Conservation (phyloP, 1,140 invertebrate species). For the Conus ventricosus region DNA sequence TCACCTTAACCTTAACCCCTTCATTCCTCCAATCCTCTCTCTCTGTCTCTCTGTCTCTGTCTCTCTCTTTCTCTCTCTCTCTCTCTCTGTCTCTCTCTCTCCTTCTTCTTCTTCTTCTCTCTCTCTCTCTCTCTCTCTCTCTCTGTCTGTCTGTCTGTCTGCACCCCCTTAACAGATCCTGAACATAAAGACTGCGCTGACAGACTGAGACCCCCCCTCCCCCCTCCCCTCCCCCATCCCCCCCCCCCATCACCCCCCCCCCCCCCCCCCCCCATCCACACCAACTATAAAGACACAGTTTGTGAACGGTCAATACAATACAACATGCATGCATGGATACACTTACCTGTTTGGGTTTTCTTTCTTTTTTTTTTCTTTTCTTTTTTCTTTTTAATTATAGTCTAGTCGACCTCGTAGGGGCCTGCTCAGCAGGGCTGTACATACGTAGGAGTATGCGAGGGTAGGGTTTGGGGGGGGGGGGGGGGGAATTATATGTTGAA, state of each 20-base stretch:
- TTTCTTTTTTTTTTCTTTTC: no score
- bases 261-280: no score
- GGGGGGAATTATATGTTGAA: no score
- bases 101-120: neutral
- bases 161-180: neutral
- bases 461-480: no score
- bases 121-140: constrained; percentile 6
- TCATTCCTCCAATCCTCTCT: neutral
- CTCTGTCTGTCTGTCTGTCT: neutral
- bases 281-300: neutral
- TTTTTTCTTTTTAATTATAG: no score
- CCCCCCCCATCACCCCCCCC: neutral
- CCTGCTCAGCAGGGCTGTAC: no score
- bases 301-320: no score
- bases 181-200: neutral
- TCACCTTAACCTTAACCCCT: no score
- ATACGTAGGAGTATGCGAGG: no score
- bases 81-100: neutral
- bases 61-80: neutral
- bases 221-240: neutral
- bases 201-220: neutral
- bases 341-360: no score
- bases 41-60: neutral
- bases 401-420: no score
- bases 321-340: no score